Evolutionary conservation across 1,140 invertebrate species (phyloP).

Genomic region (Lycorma delicatula): DNA sequence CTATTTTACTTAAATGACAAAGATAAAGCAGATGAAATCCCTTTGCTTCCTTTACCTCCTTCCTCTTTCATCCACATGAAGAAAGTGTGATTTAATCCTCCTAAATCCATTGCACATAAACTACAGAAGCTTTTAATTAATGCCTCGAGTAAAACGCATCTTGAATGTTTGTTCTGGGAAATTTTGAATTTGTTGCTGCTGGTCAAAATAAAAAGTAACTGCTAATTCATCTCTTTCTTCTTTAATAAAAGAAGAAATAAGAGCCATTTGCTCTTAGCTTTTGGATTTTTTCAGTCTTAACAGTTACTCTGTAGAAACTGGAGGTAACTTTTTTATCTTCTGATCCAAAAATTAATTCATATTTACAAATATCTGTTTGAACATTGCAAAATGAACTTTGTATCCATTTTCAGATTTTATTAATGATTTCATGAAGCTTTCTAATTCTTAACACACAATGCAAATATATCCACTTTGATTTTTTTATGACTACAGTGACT

Average conservation of each 20-base stretch:
- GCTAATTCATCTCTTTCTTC: background rate
- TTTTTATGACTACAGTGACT: background rate
- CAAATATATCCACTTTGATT: background rate
- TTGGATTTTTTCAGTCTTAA: slow-evolving; percentile 1
- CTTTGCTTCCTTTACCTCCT: slow-evolving; percentile 2
- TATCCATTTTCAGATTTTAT: background rate
- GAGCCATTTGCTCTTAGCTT: background rate
- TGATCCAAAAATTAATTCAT: background rate
- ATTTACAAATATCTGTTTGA: background rate
- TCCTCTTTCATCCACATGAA: slow-evolving; percentile 1
- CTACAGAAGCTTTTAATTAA: background rate
- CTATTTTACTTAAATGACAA: slow-evolving; percentile 1
- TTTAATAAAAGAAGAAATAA: background rate
- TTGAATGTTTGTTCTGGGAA: slow-evolving; percentile 5
- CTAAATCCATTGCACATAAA: background rate
- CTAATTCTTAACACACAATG: background rate
- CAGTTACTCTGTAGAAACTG: background rate
- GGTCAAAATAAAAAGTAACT: background rate
- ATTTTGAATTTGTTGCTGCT: background rate
- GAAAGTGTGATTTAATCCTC: background rate
- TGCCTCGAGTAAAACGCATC: slow-evolving; percentile 1
- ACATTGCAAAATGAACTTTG: slow-evolving; percentile 2
- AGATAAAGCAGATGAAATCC: slow-evolving; percentile 2
- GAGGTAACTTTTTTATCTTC: background rate
- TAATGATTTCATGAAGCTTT: slow-evolving; percentile 3